A percentile compares a stretch with the other conserved stretches of the same genome.
Conservation (phyloP, 2,888 invertebrate species). For the Pandemis cinnamomeana region DNA sequence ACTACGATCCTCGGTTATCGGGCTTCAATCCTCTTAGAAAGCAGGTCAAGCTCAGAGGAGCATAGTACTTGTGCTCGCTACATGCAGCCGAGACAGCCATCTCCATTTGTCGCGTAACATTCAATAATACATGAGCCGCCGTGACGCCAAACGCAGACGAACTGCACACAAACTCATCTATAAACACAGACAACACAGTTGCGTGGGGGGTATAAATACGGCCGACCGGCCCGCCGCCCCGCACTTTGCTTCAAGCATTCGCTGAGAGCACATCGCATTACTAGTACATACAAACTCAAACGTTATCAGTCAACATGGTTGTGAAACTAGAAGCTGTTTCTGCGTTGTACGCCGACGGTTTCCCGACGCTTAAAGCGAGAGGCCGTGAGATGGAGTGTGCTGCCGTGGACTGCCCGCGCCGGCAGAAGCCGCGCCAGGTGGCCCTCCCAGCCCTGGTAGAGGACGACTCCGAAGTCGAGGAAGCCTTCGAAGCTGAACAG, state of each 20-base stretch:
- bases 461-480: slow-evolving; percentile 63
- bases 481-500: slow-evolving; percentile 63
- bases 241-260: slow-evolving; percentile 63
- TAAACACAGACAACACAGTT: slow-evolving; percentile 5
- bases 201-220: slow-evolving; percentile 63
- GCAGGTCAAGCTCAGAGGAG: slow-evolving; percentile 58
- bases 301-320: slow-evolving; percentile 59
- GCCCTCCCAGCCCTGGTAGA: slow-evolving; percentile 69
- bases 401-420: slow-evolving; percentile 61
- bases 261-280: slow-evolving; percentile 56
- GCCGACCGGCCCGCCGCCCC: slow-evolving; percentile 57
- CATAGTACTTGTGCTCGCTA: background rate
- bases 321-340: slow-evolving; percentile 72
- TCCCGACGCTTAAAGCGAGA: slow-evolving; percentile 61
- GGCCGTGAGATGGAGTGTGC: slow-evolving; percentile 62
- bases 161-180: slow-evolving; percentile 23
- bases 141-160: slow-evolving; percentile 61
- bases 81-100: slow-evolving; percentile 27
- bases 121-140: slow-evolving; percentile 42
- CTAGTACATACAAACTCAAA: slow-evolving; percentile 43
- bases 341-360: slow-evolving; percentile 67
- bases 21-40: slow-evolving; percentile 55
- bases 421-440: slow-evolving; percentile 62
- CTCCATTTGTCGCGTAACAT: slow-evolving; percentile 40
- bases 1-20: slow-evolving; percentile 51